Conservation (phyloP, 2,797 vertebrate species). For the Gobio occitaniae region DNA sequence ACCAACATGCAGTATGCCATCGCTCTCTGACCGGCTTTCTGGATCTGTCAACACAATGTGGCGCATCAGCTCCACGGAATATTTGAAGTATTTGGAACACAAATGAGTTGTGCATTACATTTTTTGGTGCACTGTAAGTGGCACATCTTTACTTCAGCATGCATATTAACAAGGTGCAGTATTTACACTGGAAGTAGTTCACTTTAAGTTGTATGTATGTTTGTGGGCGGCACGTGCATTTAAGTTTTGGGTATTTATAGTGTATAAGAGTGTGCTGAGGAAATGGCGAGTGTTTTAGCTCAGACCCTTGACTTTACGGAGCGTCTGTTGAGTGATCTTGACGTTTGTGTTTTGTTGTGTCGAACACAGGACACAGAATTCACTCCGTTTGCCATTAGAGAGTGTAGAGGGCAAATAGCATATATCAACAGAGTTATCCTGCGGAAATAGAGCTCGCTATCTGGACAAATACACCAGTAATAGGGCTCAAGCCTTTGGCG, state of each 20-base stretch:
- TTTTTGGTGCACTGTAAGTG: neutral
- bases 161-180: neutral
- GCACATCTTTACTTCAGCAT: conserved; percentile 13
- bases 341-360: conserved; percentile 23
- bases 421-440: conserved; percentile 70
- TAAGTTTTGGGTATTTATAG: conserved; percentile 2
- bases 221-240: neutral
- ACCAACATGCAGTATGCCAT: conserved; percentile 41
- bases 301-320: neutral
- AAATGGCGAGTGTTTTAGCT: conserved; percentile 18
- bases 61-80: neutral
- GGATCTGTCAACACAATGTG: conserved; percentile 17
- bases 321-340: conserved; percentile 33
- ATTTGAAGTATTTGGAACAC: neutral
- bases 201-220: neutral
- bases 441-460: conserved; percentile 67
- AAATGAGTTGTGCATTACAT: neutral
- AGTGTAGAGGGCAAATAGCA: conserved; percentile 69
- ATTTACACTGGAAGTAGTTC: neutral
- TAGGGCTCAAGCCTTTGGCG: conserved; percentile 7
- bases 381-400: conserved; percentile 64
- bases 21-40: conserved; percentile 4
- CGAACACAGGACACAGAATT: conserved; percentile 59
- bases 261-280: neutral
- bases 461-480: conserved; percentile 68